Percentiles rank a stretch among this genome's conserved stretches.
phyloP scores from a whole-genome alignment of 2,113 vertebrate species.

The Etia nguti region DNA sequence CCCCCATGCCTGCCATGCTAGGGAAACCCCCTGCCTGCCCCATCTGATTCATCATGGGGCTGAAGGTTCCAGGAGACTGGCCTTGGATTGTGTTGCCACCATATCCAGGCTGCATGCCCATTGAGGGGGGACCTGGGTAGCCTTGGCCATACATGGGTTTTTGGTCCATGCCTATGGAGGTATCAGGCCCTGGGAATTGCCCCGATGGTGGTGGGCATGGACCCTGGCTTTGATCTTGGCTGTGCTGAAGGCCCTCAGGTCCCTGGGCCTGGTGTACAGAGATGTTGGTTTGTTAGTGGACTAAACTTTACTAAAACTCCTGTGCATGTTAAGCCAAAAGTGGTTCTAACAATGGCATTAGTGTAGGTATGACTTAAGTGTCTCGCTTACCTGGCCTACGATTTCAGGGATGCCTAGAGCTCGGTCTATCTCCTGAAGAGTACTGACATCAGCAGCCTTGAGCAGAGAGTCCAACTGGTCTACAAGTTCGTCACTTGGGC shows the following conservation, averaged over 20 bases:
- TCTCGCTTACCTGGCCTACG: constrained; percentile 83
- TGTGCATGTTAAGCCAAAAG: background rate
- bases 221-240: constrained; percentile 35
- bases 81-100: constrained; percentile 72
- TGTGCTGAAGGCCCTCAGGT: constrained; percentile 43
- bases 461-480: constrained; percentile 93
- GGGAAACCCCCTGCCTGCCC: constrained; percentile 65
- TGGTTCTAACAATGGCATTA: background rate
- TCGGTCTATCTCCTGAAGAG: constrained; percentile 93
- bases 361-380: background rate
- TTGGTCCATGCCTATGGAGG: constrained; percentile 83
- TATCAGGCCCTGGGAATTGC: constrained; percentile 81
- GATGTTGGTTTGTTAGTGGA: background rate
- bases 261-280: constrained; percentile 31
- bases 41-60: constrained; percentile 77
- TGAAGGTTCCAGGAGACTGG: constrained; percentile 80
- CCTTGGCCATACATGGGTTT: constrained; percentile 85
- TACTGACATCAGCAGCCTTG: constrained; percentile 87
- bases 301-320: background rate
- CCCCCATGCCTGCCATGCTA: constrained; percentile 69
- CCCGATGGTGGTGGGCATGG: constrained; percentile 66
- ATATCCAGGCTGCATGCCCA: constrained; percentile 81
- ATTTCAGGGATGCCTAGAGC: constrained; percentile 96
- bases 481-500: constrained; percentile 89
- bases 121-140: constrained; percentile 78